A percentile compares a stretch with the other conserved stretches of the same genome.
Conservation (phyloP, 2,797 vertebrate genomes). For the Danio tinwini region DNA sequence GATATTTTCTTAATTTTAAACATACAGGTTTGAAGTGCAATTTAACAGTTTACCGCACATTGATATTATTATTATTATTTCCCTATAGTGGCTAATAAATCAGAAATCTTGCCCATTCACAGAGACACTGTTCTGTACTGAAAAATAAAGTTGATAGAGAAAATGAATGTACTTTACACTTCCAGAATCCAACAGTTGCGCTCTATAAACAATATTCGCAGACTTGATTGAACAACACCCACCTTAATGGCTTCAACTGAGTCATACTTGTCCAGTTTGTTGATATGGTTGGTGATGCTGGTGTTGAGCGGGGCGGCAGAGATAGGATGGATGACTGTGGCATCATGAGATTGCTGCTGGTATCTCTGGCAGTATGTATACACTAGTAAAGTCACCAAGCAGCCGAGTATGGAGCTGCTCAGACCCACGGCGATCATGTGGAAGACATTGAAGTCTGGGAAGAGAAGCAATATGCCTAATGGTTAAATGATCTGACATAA, state of each 20-base stretch:
- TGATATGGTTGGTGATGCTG: slow-evolving; percentile 98
- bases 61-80: too few relatives aligned
- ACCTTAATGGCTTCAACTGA: slow-evolving; percentile 98
- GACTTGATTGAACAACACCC: slow-evolving; percentile 57
- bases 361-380: slow-evolving; percentile 97
- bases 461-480: slow-evolving; percentile 17
- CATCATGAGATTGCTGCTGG: slow-evolving; percentile 94
- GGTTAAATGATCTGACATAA: slow-evolving; percentile 15
- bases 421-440: slow-evolving; percentile 96
- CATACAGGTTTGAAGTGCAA: too few relatives aligned
- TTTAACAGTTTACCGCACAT: too few relatives aligned
- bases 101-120: too few relatives aligned
- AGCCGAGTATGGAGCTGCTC: slow-evolving; percentile 95
- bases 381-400: slow-evolving; percentile 91
- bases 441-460: slow-evolving; percentile 94
- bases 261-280: slow-evolving; percentile 98
- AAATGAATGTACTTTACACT: too few relatives aligned
- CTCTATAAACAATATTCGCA: background rate
- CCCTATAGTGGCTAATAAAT: too few relatives aligned
- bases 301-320: slow-evolving; percentile 94
- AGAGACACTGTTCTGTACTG: too few relatives aligned
- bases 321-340: slow-evolving; percentile 96
- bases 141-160: too few relatives aligned
- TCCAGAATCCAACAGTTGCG: too few relatives aligned
- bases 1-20: too few relatives aligned